These are phyloP conservation scores for Mobula birostris DNA, from an alignment of 2,113 vertebrate species.

Conservation along the genomic window DNA sequence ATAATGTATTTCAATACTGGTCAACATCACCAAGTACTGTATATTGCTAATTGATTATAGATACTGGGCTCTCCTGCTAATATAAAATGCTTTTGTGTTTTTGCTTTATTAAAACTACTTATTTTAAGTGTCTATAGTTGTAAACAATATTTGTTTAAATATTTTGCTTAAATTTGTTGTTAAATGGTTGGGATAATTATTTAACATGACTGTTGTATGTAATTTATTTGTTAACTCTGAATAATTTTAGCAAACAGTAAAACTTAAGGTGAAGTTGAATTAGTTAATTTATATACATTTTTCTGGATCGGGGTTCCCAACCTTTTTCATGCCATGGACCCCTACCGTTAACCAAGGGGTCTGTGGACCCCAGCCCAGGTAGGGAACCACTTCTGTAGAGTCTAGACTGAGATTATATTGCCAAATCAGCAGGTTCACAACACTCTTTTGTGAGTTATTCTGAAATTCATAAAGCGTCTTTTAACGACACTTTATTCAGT, in stretches of 20 bases:
- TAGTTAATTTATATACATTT: not conserved
- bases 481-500: not conserved
- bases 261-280: not conserved
- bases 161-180: no score
- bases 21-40: slow-evolving; percentile 4
- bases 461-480: not conserved
- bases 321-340: no score
- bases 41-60: not conserved
- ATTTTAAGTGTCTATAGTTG: no score
- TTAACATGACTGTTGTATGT: no score
- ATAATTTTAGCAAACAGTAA: not conserved
- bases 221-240: no score
- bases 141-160: no score
- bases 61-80: not conserved
- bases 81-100: not conserved
- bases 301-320: no score
- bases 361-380: no score
- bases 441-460: not conserved
- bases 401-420: not conserved
- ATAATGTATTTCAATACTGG: not conserved
- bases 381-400: no score
- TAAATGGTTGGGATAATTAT: no score
- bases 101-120: not conserved
- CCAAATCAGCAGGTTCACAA: not conserved
- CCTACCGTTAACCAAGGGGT: no score